phyloP scores from a whole-genome alignment of 64 coral and sea anemone genomes.

The Exaiptasia diaphana region DNA sequence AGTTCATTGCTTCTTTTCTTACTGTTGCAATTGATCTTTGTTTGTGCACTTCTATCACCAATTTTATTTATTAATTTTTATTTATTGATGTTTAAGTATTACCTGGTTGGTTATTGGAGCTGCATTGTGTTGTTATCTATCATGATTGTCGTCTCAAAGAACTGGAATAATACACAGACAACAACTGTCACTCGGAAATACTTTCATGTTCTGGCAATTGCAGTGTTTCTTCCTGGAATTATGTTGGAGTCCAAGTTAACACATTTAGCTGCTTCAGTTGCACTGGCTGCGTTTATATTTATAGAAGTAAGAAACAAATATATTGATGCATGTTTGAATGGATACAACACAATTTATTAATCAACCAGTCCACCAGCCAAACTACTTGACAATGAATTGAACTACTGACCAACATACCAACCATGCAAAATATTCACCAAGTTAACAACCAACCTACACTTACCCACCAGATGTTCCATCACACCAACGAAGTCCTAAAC shows the following conservation, averaged over 20 bases:
- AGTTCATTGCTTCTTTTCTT: neutral
- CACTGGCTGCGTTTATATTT: constrained; percentile 86
- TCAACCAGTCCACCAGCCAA: neutral
- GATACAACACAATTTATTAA: neutral
- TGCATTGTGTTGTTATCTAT: constrained; percentile 60
- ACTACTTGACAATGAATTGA: neutral
- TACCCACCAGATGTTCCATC: too few species aligned
- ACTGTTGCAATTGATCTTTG: neutral
- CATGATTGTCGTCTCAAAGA: constrained; percentile 70
- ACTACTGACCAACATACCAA: neutral
- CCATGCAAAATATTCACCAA: too few species aligned
- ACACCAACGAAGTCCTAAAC: too few species aligned
- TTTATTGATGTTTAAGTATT: constrained; percentile 34
- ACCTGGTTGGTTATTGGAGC: constrained; percentile 68
- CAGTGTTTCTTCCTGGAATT: constrained; percentile 75
- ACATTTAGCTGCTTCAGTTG: constrained; percentile 77
- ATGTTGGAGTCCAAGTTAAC: constrained; percentile 74
- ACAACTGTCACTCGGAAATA: constrained; percentile 56
- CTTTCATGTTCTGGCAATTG: constrained; percentile 77
- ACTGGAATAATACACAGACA: neutral
- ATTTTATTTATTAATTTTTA: neutral
- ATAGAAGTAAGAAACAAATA: constrained; percentile 63
- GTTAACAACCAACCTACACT: too few species aligned
- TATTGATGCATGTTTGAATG: neutral
- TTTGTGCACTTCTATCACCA: too few species aligned